phyloP scores from a whole-genome alignment of 2,797 vertebrate genomes.

The Manis javanica region DNA sequence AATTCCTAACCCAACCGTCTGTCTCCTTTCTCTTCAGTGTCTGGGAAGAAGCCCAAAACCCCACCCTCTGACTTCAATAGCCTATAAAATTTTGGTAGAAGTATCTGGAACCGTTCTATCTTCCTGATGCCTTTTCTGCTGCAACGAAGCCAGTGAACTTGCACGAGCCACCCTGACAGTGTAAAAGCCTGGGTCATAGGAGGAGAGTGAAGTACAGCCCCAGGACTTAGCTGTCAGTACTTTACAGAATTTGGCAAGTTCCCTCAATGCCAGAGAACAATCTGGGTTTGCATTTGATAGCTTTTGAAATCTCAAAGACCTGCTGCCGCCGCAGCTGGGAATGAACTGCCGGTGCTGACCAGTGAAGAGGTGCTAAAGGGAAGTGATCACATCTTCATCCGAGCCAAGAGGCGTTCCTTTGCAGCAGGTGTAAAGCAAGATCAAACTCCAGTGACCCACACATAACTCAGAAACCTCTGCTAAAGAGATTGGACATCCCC shows the following conservation, averaged over 20 bases:
- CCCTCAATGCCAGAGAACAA: slow-evolving; percentile 55
- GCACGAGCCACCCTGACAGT: slow-evolving; percentile 76
- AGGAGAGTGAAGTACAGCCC: slow-evolving; percentile 75
- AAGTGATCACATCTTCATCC: slow-evolving; percentile 75
- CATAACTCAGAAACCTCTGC: slow-evolving; percentile 68
- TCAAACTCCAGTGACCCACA: slow-evolving; percentile 65
- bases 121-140: slow-evolving; percentile 47
- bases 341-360: slow-evolving; percentile 74
- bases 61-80: background rate
- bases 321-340: slow-evolving; percentile 57
- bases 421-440: slow-evolving; percentile 60
- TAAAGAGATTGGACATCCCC: slow-evolving; percentile 73
- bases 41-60: background rate
- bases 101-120: background rate
- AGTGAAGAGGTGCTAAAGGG: slow-evolving; percentile 72
- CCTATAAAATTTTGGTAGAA: slow-evolving; percentile 13
- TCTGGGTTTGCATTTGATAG: slow-evolving; percentile 69
- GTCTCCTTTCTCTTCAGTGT: slow-evolving; percentile 6
- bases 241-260: slow-evolving; percentile 63
- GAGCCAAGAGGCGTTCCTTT: slow-evolving; percentile 74
- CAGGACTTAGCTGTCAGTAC: slow-evolving; percentile 29
- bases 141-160: slow-evolving; percentile 68
- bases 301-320: slow-evolving; percentile 76
- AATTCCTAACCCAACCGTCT: slow-evolving; percentile 22
- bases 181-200: slow-evolving; percentile 73